A percentile compares a stretch with the other conserved stretches of the same genome.
These are phyloP conservation scores for Chymomyza procnemis DNA, from an alignment of 2,888 invertebrate genomes.

Conservation along the genomic window DNA sequence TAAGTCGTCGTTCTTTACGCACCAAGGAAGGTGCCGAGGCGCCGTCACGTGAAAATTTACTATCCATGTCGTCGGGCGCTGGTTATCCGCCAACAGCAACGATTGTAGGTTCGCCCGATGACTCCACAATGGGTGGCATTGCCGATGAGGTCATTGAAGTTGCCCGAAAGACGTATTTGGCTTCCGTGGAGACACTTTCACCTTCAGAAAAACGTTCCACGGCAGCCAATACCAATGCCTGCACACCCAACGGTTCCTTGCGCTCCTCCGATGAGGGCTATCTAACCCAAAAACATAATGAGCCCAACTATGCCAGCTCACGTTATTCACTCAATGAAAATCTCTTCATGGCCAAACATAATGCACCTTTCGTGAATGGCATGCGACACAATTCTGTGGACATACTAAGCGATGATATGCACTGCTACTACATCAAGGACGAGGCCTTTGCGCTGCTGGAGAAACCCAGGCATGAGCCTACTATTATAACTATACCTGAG, in stretches of 20 bases:
- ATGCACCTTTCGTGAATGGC: conserved; percentile 51
- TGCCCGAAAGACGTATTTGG: conserved; percentile 69
- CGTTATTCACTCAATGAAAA: conserved; percentile 78
- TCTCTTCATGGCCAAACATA: conserved; percentile 66
- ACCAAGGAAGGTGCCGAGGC: conserved; percentile 73
- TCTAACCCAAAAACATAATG: conserved; percentile 67
- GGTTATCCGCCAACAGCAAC: conserved; percentile 48
- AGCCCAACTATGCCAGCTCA: conserved; percentile 66
- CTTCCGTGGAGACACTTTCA: conserved; percentile 77
- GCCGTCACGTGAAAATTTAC: conserved; percentile 74
- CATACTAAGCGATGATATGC: conserved; percentile 70
- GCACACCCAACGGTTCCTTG: conserved; percentile 49
- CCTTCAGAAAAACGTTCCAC: conserved; percentile 76
- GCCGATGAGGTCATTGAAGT: conserved; percentile 45
- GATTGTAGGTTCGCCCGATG: conserved; percentile 67
- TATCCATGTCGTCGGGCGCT: conserved; percentile 75
- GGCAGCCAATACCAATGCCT: conserved; percentile 31
- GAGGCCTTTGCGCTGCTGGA: conserved; percentile 68
- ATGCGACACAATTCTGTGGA: conserved; percentile 76
- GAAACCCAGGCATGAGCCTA: conserved; percentile 55
- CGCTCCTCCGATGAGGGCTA: conserved; percentile 72
- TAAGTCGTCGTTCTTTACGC: conserved; percentile 76
- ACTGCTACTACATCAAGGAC: conserved; percentile 64
- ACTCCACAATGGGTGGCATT: conserved; percentile 68
- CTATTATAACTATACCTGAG: conserved; percentile 73